Conservation (phyloP, 2,797 vertebrate species). For the Rhinophrynus dorsalis region DNA sequence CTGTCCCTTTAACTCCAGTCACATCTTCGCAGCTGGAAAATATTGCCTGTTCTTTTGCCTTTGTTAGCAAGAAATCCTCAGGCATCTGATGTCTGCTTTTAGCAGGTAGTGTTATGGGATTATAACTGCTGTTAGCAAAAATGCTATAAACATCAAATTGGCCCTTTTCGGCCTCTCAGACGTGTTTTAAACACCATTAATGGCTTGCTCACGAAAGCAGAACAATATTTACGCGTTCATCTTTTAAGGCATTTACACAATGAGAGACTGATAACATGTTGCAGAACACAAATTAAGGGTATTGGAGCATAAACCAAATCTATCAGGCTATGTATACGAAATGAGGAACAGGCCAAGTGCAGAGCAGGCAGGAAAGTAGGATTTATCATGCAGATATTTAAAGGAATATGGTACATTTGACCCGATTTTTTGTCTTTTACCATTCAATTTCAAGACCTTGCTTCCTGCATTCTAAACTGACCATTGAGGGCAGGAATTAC, state of each 20-base stretch:
- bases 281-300: slow-evolving; percentile 65
- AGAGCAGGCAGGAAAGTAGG: slow-evolving; percentile 3
- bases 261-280: slow-evolving; percentile 56
- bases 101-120: slow-evolving; percentile 49
- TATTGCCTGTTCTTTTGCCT: slow-evolving; percentile 30
- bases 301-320: slow-evolving; percentile 59
- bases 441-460: not conserved
- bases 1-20: slow-evolving; percentile 27
- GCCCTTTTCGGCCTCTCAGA: slow-evolving; percentile 60
- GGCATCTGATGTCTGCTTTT: slow-evolving; percentile 51
- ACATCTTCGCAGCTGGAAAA: slow-evolving; percentile 19
- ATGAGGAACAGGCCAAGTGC: slow-evolving; percentile 60
- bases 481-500: too few relatives aligned
- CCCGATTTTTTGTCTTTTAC: not conserved
- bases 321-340: slow-evolving; percentile 58
- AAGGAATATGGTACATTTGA: not conserved
- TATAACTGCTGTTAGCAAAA: slow-evolving; percentile 52
- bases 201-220: slow-evolving; percentile 64
- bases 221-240: slow-evolving; percentile 70
- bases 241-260: slow-evolving; percentile 63
- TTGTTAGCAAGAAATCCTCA: slow-evolving; percentile 47
- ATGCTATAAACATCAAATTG: slow-evolving; percentile 58
- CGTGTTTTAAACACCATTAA: slow-evolving; percentile 68
- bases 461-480: not conserved
- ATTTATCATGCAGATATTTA: slow-evolving; percentile 24